Base-by-base conservation (phyloP, 2,888 invertebrate genomes). In the Quadriops clusia region DNA sequence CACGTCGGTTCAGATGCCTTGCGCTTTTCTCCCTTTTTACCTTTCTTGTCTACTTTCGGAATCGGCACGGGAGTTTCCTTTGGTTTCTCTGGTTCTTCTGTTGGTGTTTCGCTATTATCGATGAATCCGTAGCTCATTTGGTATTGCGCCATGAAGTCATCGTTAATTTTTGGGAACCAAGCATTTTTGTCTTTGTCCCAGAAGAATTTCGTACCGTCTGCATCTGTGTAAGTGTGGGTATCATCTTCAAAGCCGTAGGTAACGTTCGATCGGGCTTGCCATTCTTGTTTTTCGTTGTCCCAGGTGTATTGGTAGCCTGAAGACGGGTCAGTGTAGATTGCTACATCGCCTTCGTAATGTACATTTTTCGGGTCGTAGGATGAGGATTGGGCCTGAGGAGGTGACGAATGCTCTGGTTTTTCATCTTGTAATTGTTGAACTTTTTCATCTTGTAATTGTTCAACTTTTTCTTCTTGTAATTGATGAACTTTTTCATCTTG, bases 141-240 rank as follows among this genome's bases (percentile, higher is more conserved):
- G 65, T 98, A 98, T 33, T 72, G 72, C 1, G 95, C 97, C 65
- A 97, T 73, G 53, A 97, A 97, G 47, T 97, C 90, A 49, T 93
- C 93, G 64, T 94, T 90, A 38, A 97, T 75, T 71, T 89, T 90
- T 1, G 95, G 95, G 62, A 95, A 84, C 94, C 95, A 98, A 3
- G 93, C 94, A 50, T 75, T 81, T 56, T 85, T 93, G 20, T 75
- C 74, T 13, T 68, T 68, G 62, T 97, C 93, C 90, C 91, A 97
- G 52, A 94, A 83, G 58, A 76, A 91, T 38, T 80, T 78, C 0
- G 80, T 78, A 1, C 93, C 94, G 68, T 97, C 95, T 29, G 68
- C 60, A 53, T 89, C 89, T 4, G 78, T 82, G 47, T 85, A 87
- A 6, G 77, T 75, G 47, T 83, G 79, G 28, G 78, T 74, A 49